Evolutionary conservation across 2,797 vertebrate species (phyloP).

Genomic region (Momotus momota): DNA sequence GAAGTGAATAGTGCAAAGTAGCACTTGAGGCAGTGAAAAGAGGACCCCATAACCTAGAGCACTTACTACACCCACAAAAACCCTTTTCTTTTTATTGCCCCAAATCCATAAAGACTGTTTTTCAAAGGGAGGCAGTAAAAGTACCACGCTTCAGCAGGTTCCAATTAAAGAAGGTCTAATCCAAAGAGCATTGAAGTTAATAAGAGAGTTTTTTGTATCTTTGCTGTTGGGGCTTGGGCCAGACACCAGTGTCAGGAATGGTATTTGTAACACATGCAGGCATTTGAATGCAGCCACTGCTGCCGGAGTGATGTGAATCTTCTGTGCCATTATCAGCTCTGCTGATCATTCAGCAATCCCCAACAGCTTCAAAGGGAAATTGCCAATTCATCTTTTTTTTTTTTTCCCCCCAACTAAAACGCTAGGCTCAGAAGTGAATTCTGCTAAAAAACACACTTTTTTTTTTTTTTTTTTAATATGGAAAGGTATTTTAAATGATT

Average conservation of each 20-base stretch:
- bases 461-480: background rate
- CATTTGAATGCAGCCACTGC: background rate
- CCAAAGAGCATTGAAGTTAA: background rate
- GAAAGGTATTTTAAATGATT: background rate
- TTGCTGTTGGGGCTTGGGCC: background rate
- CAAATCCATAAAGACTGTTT: background rate
- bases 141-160: conserved; percentile 32
- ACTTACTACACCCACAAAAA: background rate
- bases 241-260: background rate
- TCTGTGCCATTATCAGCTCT: background rate
- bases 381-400: background rate
- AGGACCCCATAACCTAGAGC: background rate
- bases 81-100: background rate
- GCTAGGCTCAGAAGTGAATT: background rate
- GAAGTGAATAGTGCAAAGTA: background rate
- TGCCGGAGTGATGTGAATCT: background rate
- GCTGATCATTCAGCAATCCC: background rate
- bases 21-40: background rate
- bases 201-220: background rate
- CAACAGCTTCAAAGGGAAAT: background rate
- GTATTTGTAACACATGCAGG: background rate
- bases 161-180: conserved; percentile 35
- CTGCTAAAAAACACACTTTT: background rate
- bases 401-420: background rate
- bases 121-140: conserved; percentile 43